Percentiles rank a stretch among this genome's conserved stretches.
Conservation (phyloP, 2,888 invertebrate genomes). For the Ormyrus labotus region DNA sequence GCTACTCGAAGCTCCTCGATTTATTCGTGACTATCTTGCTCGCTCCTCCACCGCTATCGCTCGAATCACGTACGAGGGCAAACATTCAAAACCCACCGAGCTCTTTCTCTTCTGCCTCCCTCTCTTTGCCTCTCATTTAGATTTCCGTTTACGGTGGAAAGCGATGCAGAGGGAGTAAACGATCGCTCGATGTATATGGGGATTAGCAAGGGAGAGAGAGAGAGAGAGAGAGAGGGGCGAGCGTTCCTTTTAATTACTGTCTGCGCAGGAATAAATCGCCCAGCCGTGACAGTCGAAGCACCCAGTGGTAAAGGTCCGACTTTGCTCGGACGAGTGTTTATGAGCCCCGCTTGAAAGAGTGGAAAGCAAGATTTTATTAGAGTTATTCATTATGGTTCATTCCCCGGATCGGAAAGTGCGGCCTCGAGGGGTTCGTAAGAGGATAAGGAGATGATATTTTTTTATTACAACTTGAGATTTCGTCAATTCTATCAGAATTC, state of each 20-base stretch:
- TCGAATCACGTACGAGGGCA: conserved; percentile 8
- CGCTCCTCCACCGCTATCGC: not conserved
- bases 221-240: not conserved
- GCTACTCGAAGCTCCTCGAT: not conserved
- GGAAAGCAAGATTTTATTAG: conserved; percentile 12
- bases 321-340: conserved; percentile 26
- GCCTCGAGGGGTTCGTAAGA: too few relatives aligned
- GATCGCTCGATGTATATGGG: conserved; percentile 49
- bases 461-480: too few relatives aligned
- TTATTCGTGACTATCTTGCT: not conserved
- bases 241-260: conserved; percentile 47
- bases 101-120: not conserved
- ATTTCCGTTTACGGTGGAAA: conserved; percentile 67
- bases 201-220: not conserved
- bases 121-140: conserved; percentile 65
- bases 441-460: too few relatives aligned
- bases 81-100: conserved; percentile 31
- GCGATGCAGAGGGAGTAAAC: conserved; percentile 61
- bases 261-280: conserved; percentile 36
- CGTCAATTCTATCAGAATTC: too few relatives aligned
- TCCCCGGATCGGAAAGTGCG: not conserved
- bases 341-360: not conserved
- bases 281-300: conserved; percentile 30
- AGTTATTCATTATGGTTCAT: conserved; percentile 32
- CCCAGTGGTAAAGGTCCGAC: conserved; percentile 23